Base-by-base conservation (phyloP, 1,140 invertebrate genomes). In the Calycopis cecrops region DNA sequence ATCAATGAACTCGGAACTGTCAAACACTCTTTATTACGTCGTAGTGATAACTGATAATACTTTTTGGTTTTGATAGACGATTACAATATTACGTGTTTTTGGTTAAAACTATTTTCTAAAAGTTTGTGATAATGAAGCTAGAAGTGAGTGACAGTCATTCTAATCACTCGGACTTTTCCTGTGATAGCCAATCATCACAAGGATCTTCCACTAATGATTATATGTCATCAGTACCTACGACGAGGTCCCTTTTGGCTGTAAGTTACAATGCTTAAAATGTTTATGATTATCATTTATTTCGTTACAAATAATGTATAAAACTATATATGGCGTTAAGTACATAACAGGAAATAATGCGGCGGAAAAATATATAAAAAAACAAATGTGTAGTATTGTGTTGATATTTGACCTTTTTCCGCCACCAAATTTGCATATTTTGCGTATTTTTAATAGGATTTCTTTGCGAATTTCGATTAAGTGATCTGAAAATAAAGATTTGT, bases 71-170 rank as follows among this genome's bases (percentile, higher is more conserved):
- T 58, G 40, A 52, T 60, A 37, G 52, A 57, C 51, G 65, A 66
- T 77, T 79, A 80, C 77, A 73, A 76, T 77, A 81, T 80, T 48
- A 64, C 59, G 66, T 57, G 67, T 58, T 61, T 67, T 62, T 49
- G 47, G 51, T 51, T 68, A 60, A 59, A 67, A 67, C 11, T 62
- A 62, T 55, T 53, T 18, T 12, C 40, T 44, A 62, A 61, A 70
- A 80, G 71, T 73, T 35, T 17, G 52, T 54, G 52, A n/a, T 16
- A 52, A 85, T 87, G 81, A 87, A 87, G 80, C 69, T 87, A 48
- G 81, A 87, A 71, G 67, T 84, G 49, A 85, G 79, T 76, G 84
- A 87, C 65, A 79, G 73, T 63, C 78, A 83, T 62, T 86, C 83
- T 11, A 85, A 85, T 60, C 79, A 86, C 55, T 87, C 81, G 14